phyloP scores from a whole-genome alignment of 2,888 invertebrate species.

The Nephrotoma flavescens region DNA sequence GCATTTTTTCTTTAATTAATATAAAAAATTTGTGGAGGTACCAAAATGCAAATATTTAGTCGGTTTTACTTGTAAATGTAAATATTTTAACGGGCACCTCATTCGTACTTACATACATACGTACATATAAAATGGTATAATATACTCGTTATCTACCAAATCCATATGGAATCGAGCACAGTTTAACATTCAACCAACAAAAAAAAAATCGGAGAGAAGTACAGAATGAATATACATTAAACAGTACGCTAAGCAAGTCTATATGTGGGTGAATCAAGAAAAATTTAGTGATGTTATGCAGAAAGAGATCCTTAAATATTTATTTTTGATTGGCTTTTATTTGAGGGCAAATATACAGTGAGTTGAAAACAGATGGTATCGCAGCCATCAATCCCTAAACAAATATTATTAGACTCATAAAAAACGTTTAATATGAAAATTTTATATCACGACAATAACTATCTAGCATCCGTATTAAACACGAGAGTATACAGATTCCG shows the following conservation, averaged over 20 bases:
- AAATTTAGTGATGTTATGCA: background rate
- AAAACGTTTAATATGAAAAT: background rate
- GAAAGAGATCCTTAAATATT: background rate
- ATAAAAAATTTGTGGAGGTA: background rate
- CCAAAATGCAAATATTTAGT: background rate
- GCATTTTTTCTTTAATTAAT: background rate
- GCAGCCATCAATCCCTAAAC: background rate
- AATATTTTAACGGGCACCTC: background rate
- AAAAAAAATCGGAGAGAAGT: background rate
- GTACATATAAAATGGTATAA: background rate
- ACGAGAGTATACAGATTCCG: background rate
- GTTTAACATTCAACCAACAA: background rate
- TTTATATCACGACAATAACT: background rate
- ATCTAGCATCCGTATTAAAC: background rate
- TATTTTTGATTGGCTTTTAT: background rate
- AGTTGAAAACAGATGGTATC: background rate
- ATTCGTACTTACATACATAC: background rate
- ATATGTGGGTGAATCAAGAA: background rate
- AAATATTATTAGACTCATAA: background rate
- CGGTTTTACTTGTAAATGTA: background rate
- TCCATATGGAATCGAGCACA: background rate
- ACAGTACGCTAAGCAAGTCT: background rate
- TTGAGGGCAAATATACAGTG: background rate
- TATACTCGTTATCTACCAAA: background rate
- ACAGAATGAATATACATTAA: background rate